Evolutionary conservation across 2,888 invertebrate genomes (phyloP).

Genomic region (Epinotia brunnichana): DNA sequence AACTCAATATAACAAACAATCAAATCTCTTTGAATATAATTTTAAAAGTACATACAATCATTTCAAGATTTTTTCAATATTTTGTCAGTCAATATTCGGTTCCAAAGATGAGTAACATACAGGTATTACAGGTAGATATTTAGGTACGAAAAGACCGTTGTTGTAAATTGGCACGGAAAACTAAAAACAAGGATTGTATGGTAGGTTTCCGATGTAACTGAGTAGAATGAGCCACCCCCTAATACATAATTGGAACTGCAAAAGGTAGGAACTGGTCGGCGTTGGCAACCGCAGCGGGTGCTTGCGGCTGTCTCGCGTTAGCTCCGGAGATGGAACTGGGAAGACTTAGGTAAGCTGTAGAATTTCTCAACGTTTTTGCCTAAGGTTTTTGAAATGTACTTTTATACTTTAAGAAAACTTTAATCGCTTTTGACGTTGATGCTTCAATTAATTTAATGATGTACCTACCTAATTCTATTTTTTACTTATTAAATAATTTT

Average conservation of each 20-base stretch:
- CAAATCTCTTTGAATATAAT: too few relatives aligned
- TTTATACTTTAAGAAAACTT: background rate
- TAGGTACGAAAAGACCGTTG: background rate
- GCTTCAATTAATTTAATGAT: background rate
- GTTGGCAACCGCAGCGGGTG: constrained; percentile 34
- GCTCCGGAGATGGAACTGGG: constrained; percentile 14
- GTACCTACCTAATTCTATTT: too few relatives aligned
- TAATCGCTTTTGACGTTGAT: background rate
- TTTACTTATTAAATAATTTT: too few relatives aligned
- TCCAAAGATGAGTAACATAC: too few relatives aligned
- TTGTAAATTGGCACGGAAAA: background rate
- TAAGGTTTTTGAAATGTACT: background rate
- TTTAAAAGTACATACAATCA: too few relatives aligned
- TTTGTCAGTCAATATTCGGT: too few relatives aligned
- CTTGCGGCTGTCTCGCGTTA: constrained; percentile 34
- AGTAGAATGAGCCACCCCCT: constrained; percentile 2
- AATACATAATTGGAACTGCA: constrained; percentile 22
- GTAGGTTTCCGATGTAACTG: background rate
- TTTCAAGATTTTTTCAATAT: too few relatives aligned
- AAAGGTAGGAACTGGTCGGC: constrained; percentile 17
- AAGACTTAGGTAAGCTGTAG: constrained; percentile 19
- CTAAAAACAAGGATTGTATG: background rate
- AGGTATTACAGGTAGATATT: background rate
- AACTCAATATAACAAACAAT: too few relatives aligned
- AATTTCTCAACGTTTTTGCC: background rate